These are phyloP conservation scores for Falco peregrinus DNA, from an alignment of 2,797 vertebrate genomes.

Conservation along the genomic window DNA sequence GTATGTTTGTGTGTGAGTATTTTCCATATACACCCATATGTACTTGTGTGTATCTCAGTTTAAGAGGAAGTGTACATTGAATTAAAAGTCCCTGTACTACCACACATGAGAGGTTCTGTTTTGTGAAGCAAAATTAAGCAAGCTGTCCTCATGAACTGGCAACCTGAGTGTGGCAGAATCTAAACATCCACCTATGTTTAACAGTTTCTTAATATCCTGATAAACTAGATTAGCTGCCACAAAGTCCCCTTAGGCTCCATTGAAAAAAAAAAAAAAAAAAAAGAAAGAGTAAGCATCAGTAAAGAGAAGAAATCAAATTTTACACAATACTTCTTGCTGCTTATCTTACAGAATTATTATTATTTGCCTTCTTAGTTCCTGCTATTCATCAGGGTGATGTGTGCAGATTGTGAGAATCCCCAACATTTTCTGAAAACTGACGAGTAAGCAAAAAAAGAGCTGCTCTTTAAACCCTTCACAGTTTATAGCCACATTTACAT, in stretches of 20 bases:
- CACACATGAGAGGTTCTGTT: neutral
- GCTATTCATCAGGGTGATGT: slow-evolving; percentile 66
- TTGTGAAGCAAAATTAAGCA: neutral
- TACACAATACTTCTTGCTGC: slow-evolving; percentile 51
- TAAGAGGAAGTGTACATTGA: neutral
- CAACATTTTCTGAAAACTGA: slow-evolving; percentile 71
- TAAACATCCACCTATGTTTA: neutral
- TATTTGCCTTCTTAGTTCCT: slow-evolving; percentile 64
- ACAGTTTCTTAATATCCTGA: neutral
- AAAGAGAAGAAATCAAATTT: slow-evolving; percentile 44
- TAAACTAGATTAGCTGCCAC: neutral
- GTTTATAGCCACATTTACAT: slow-evolving; percentile 85
- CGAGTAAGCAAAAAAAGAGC: slow-evolving; percentile 78
- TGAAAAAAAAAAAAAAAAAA: neutral
- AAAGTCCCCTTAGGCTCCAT: neutral
- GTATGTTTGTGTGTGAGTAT: neutral
- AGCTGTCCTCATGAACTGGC: neutral
- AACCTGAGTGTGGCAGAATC: neutral
- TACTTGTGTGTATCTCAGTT: neutral
- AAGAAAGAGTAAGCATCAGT: neutral
- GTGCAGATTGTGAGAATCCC: slow-evolving; percentile 72
- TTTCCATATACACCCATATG: neutral
- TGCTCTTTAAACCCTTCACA: slow-evolving; percentile 82
- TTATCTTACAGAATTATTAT: slow-evolving; percentile 66
- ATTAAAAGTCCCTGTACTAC: neutral